A percentile compares a stretch with the other conserved stretches of the same genome.
Conservation (phyloP, 2,888 invertebrate species). For the Cerastis rubricosa region DNA sequence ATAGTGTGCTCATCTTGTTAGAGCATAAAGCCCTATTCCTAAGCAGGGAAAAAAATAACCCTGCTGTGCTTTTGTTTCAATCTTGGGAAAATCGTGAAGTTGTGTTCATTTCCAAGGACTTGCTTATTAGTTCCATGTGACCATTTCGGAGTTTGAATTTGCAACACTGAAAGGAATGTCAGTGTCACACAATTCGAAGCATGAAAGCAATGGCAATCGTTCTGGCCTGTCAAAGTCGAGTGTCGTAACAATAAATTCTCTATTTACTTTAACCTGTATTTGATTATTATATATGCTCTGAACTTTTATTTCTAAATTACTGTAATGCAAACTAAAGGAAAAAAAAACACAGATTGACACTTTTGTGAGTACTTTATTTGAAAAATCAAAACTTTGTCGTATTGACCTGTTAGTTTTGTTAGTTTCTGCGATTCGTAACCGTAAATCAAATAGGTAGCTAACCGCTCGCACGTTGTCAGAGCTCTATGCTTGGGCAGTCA, state of each 20-base stretch:
- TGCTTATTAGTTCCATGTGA: background rate
- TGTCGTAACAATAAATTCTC: constrained; percentile 59
- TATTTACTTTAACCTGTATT: constrained; percentile 48
- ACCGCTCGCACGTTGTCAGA: constrained; percentile 46
- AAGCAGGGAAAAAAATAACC: too few species aligned
- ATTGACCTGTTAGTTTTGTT: constrained; percentile 37
- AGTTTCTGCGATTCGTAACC: constrained; percentile 48
- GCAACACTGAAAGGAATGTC: constrained; percentile 27
- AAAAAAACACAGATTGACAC: background rate
- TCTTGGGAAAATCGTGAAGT: too few species aligned
- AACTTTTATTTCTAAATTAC: constrained; percentile 34
- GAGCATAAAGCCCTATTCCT: too few species aligned
- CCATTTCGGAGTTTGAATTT: background rate
- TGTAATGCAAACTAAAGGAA: constrained; percentile 10
- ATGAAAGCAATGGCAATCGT: constrained; percentile 1
- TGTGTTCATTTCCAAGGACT: too few species aligned
- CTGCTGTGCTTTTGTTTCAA: too few species aligned
- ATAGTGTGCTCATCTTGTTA: too few species aligned
- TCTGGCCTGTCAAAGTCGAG: constrained; percentile 56
- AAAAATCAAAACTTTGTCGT: constrained; percentile 15
- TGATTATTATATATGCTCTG: constrained; percentile 20
- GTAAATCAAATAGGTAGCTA: constrained; percentile 54
- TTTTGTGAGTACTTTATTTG: constrained; percentile 16
- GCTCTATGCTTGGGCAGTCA: constrained; percentile 43
- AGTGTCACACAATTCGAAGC: constrained; percentile 18